Conservation (phyloP, 2,113 vertebrate genomes). For the Catagonus wagneri region DNA sequence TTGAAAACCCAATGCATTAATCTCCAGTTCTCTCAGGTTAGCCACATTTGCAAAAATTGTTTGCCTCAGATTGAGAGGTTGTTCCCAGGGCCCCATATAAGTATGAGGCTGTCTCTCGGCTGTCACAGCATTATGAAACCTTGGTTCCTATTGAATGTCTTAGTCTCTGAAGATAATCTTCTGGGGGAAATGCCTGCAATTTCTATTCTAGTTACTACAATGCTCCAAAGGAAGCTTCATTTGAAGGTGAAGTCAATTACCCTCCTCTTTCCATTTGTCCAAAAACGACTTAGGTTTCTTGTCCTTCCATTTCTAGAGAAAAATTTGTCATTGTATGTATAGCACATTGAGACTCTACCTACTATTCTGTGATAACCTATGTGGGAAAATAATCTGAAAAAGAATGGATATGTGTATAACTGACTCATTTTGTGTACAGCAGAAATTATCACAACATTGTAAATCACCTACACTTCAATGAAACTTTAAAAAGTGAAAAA, state of each 20-base stretch:
- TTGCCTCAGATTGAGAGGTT: slow-evolving; percentile 45
- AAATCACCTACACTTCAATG: no score
- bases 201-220: slow-evolving; percentile 14
- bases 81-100: not conserved
- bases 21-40: slow-evolving; percentile 13
- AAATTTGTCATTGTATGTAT: no score
- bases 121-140: slow-evolving; percentile 45
- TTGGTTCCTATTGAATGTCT: slow-evolving; percentile 38
- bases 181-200: not conserved
- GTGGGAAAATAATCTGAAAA: no score
- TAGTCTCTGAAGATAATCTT: slow-evolving; percentile 36
- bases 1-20: slow-evolving; percentile 31
- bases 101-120: not conserved
- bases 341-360: no score
- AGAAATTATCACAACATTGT: no score
- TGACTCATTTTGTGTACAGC: no score
- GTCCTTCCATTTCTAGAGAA: slow-evolving; percentile 14
- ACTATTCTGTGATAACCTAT: no score
- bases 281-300: not conserved
- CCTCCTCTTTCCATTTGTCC: slow-evolving; percentile 16
- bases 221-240: not conserved
- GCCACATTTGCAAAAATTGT: slow-evolving; percentile 57
- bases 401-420: no score
- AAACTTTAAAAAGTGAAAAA: not conserved
- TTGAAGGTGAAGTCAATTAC: not conserved